Base-by-base conservation (phyloP, 2,113 vertebrate genomes). In the Mustelus asterias region DNA sequence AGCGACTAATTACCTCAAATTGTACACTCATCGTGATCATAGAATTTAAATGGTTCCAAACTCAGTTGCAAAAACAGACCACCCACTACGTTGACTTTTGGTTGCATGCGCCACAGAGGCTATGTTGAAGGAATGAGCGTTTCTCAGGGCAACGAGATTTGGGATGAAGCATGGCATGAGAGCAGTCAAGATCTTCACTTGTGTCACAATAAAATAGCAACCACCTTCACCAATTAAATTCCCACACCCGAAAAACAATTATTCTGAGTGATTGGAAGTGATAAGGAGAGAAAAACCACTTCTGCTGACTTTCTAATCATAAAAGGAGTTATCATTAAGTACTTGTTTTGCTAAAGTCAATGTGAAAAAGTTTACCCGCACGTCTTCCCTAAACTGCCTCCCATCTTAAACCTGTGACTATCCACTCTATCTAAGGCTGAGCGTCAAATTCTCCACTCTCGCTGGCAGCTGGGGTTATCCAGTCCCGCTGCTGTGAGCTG, bases 61-160 rank as follows among this genome's bases (percentile, higher is more conserved):
- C 63, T 22, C 63, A 67, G 22, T 67, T 69, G 94, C 67, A 72
- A 94, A 72, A 54, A 54, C 69, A 72, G 94, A 48, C 94, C 94
- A 95, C 94, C 94, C 94, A 95, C 94, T 95, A 26, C 33, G 67
- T 33, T 72, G 37, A 95, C 69, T 54, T 72, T 48, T 70, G n/a
- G 48, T 22, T 70, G 93, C 65, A 94, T 20, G 63, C 37, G 37
- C n/a, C 14, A 44, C 41, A 70, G 65, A 94, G 20, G 67, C n/a
- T 26, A 5, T 11, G 65, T 37, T 70, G 93, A 41, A 70, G 93
- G 70, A 95, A 7, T 48, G 48, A 95, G 41, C 29, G 4, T 54
- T 95, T 95, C 94, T 72, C 94, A 72, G 2, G 37, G 22, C 20
- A 26, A 76, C 24, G 48, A 7, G n/a, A 10, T 94, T 94, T 26